phyloP scores from a whole-genome alignment of 1,140 invertebrate species.

The Brachystomella parvula region DNA sequence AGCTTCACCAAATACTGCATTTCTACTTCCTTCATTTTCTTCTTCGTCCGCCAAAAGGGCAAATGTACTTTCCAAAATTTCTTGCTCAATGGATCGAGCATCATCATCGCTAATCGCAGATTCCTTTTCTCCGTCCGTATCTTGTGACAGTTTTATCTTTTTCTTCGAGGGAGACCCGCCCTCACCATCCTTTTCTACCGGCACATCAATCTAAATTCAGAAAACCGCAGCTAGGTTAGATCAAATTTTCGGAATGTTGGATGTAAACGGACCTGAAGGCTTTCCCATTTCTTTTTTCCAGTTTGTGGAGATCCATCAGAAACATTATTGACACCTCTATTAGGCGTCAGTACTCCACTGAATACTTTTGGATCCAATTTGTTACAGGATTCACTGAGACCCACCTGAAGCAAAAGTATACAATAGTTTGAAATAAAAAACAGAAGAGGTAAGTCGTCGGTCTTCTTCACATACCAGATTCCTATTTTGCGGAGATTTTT shows the following conservation, averaged over 20 bases:
- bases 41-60: neutral
- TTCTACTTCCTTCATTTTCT: neutral
- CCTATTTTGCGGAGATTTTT: too few species aligned
- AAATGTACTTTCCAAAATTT: neutral
- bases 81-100: neutral
- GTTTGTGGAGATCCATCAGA: neutral
- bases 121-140: conserved; percentile 1
- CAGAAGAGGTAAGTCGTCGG: too few species aligned
- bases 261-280: neutral
- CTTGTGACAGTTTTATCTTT: neutral
- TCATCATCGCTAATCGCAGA: neutral
- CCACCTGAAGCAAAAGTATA: too few species aligned
- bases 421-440: too few species aligned
- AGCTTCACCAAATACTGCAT: neutral
- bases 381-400: too few species aligned
- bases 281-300: neutral
- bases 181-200: neutral
- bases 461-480: too few species aligned
- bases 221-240: too few species aligned
- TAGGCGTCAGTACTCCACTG: too few species aligned
- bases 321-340: too few species aligned
- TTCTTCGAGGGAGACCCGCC: neutral
- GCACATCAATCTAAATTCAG: neutral
- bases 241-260: too few species aligned
- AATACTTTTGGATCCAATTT: too few species aligned